Base-by-base conservation (phyloP, 2,888 invertebrate species). In the Drosophila helvetica region DNA sequence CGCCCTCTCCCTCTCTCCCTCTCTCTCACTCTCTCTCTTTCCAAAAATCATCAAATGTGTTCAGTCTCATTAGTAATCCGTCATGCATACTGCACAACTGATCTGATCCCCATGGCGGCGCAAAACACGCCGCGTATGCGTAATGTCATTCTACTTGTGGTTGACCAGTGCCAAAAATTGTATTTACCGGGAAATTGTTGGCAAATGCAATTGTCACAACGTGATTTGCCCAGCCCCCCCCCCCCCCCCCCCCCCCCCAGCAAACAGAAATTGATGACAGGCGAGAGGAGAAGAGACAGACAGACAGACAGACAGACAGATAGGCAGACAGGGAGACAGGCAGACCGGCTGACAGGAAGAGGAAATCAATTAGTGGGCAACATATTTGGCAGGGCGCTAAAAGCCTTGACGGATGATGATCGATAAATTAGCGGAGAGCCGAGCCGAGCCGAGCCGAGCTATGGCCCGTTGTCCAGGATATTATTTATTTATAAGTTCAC, bases 341-440 rank as follows among this genome's bases (percentile, higher is more conserved):
- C 15, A 15, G 15, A 1, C 38, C 7, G 25, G 27, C 7, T 17
- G 27, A 47, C 30, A 59, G 62, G 46, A 69, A 65, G 77, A 65
- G 80, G 66, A 71, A 83, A 87, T 83, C 79, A 83, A 85, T 87
- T 87, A 85, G 62, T 70, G 47, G 77, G 38, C n/a, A 71, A 77
- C 79, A 68, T 72, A 67, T 86, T 79, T 74, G 59, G 56, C 82
- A 56, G 63, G 60, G 66, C 59, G 74, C 58, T 65, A 66, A 73
- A 74, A 54, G 69, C 60, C 58, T 63, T 66, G 78, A 67, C 80
- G 72, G 69, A 82, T 77, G 73, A 78, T 76, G 76, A 75, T 81
- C 81, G 73, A 77, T 80, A 86, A 77, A 73, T 80, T 68, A 74
- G 66, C 46, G 57, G 2, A 6, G 6, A n/a, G 12, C 15, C 38